Base-by-base conservation (phyloP, 37 sponge, comb jelly and placozoan species). In the Spongia lamella region DNA sequence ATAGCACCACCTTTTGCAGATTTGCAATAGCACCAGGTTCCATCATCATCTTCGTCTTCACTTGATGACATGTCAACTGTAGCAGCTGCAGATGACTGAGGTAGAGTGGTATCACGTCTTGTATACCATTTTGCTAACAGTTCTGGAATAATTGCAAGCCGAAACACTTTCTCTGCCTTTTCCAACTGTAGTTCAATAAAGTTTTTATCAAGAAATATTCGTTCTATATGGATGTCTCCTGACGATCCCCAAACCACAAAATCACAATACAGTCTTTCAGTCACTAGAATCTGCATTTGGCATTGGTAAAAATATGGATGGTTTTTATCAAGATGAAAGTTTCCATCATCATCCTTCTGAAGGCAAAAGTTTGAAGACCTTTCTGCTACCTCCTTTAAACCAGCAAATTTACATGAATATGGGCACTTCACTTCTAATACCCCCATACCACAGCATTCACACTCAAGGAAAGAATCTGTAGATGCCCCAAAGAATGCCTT, bases 51-150 rank as follows among this genome's bases (percentile, higher is more conserved):
- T n/a, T n/a, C 50, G 56, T 75, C 76, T 25, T 74, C 76, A 19
- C 66, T 61, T 25, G 70, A 22, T 60, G 11, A 30, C 24, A 65
- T 7, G 6, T 11, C 11, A 5, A n/a, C 49, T 2, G 7, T 2
- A n/a, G n/a, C n/a, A n/a, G n/a, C n/a, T 16, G 37, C 57, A n/a
- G 5, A 16, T 35, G 47, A 7, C 7, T 75, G 55, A 61, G 61
- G 6, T 26, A 9, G 16, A 13, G 64, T 39, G 4, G 19, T 34
- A 1, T 80, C 72, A 31, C 9, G n/a, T 19, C 70, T 35, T 24
- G 81, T 61, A 38, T 61, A 80, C 72, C 63, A 80, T 29, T 80
- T 80, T 25, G 72, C 81, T 13, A 70, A 47, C 15, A 80, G 81
- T 26, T 80, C 72, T 35, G 81, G 81, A 52, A 71, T 64, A 27